A percentile compares a stretch with the other conserved stretches of the same genome.
These are phyloP conservation scores for Parthenolecanium corni DNA, from an alignment of 2,888 invertebrate species.

Conservation along the genomic window DNA sequence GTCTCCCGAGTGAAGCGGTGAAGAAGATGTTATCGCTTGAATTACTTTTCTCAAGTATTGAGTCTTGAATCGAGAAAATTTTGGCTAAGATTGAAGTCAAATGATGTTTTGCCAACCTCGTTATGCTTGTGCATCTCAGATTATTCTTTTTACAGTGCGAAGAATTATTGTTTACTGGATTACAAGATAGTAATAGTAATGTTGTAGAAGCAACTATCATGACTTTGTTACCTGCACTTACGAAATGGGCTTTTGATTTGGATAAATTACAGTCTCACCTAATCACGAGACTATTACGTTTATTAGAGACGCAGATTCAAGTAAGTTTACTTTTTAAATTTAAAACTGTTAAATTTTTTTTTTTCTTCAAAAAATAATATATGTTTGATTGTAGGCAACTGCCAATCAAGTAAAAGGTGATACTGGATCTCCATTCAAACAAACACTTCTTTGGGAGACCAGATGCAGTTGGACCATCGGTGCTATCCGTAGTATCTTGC, in stretches of 20 bases:
- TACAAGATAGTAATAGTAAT: constrained; percentile 46
- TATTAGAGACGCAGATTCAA: constrained; percentile 33
- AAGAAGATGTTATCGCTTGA: background rate
- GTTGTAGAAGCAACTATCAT: constrained; percentile 46
- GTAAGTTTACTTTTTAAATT: constrained; percentile 27
- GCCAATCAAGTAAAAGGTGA: constrained; percentile 26
- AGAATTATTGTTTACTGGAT: constrained; percentile 47
- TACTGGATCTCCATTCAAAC: constrained; percentile 23
- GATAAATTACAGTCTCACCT: constrained; percentile 46
- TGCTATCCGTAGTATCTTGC: constrained; percentile 39
- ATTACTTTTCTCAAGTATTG: background rate
- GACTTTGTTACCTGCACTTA: constrained; percentile 50
- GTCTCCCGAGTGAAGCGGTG: background rate
- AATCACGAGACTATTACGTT: constrained; percentile 38
- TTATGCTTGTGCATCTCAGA: no score
- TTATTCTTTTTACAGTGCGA: constrained; percentile 43
- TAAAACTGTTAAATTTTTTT: background rate
- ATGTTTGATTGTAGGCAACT: constrained; percentile 8
- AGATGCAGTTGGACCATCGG: constrained; percentile 26
- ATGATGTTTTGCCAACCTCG: background rate
- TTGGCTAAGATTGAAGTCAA: no score
- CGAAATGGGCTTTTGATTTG: constrained; percentile 49
- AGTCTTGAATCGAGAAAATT: no score
- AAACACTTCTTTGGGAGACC: constrained; percentile 26
- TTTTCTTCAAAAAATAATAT: background rate